phyloP scores from a whole-genome alignment of 2,113 vertebrate genomes.

The Desmodus rotundus region DNA sequence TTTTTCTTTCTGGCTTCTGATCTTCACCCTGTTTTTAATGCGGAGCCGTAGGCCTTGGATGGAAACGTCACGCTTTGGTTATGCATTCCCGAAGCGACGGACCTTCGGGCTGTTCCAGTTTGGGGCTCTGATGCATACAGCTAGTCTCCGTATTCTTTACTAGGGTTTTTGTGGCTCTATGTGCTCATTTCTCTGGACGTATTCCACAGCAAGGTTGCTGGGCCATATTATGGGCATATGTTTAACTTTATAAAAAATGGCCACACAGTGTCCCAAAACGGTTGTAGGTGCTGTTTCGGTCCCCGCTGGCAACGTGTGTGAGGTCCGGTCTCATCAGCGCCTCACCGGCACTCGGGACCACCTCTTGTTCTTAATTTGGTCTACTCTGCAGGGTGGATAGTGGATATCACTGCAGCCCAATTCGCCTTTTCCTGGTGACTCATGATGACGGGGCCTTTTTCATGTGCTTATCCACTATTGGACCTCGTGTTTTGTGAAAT shows the following conservation, averaged over 20 bases:
- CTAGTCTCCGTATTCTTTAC: neutral
- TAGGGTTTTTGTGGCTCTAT: neutral
- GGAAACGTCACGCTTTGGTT: neutral
- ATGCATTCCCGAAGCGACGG: neutral
- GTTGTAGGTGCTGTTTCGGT: too few relatives aligned
- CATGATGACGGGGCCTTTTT: neutral
- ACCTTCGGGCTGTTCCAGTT: neutral
- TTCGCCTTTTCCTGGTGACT: neutral
- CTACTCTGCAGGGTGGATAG: neutral
- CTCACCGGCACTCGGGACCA: neutral
- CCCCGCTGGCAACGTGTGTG: fast-evolving
- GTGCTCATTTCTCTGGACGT: neutral
- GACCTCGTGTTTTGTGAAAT: neutral
- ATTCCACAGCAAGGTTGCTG: neutral
- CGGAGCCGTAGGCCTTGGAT: neutral
- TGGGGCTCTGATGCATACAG: neutral
- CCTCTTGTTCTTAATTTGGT: neutral
- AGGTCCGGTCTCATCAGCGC: fast-evolving
- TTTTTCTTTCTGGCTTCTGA: neutral
- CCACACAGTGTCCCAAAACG: neutral
- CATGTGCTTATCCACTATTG: neutral
- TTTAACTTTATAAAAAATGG: neutral
- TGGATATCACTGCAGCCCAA: neutral
- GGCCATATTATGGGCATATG: neutral
- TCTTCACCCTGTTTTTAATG: neutral